A percentile compares a stretch with the other conserved stretches of the same genome.
These are phyloP conservation scores for Eumaeus atala DNA, from an alignment of 1,140 invertebrate genomes.

Conservation along the genomic window DNA sequence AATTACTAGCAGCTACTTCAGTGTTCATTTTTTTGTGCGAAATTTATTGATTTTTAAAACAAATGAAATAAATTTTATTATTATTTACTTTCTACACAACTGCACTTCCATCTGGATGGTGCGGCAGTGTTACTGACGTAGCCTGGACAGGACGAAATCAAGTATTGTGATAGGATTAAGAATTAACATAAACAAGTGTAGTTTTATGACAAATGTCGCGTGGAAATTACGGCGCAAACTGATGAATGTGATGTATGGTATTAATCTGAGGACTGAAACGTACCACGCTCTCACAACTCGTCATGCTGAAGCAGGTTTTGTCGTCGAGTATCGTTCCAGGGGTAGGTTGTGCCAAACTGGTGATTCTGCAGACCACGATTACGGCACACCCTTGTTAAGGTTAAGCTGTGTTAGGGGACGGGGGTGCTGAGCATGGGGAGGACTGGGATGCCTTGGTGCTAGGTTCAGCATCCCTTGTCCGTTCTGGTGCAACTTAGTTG, in stretches of 20 bases:
- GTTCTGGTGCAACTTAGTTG: neutral
- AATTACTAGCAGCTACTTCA: neutral
- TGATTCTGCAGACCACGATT: no score
- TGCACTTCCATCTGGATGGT: neutral
- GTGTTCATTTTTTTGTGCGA: conserved; percentile 1
- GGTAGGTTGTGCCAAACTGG: no score
- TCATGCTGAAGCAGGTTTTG: no score
- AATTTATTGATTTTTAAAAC: neutral
- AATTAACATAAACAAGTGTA: conserved; percentile 8
- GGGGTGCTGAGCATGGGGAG: no score
- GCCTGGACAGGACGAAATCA: conserved; percentile 17
- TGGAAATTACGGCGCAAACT: no score
- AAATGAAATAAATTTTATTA: conserved; percentile 3
- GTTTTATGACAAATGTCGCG: neutral
- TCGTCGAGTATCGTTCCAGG: no score
- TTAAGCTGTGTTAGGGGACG: no score
- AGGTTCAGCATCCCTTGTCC: neutral
- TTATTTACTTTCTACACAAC: conserved; percentile 4
- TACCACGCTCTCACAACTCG: neutral
- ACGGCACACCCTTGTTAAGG: no score
- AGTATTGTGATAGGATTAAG: conserved; percentile 17
- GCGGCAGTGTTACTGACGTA: neutral
- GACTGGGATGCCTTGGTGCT: no score
- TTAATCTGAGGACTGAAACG: neutral
- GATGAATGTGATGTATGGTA: no score